These are phyloP conservation scores for Mastomys coucha DNA, from an alignment of 2,113 vertebrate species.

Conservation along the genomic window DNA sequence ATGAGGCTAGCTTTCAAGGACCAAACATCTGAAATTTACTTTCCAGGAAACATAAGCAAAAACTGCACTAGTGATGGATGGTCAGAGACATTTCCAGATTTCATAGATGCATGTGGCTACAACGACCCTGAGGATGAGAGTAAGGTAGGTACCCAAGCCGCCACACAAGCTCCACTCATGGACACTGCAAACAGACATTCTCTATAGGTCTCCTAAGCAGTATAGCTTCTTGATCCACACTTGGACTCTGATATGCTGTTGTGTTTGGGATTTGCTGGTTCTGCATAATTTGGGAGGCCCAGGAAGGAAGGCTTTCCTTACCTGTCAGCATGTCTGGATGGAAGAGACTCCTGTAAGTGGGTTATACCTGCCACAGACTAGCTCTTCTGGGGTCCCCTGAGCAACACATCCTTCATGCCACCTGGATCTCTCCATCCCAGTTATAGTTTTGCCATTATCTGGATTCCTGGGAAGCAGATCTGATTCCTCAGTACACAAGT, in stretches of 20 bases:
- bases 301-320: not conserved
- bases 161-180: too few species aligned
- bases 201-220: too few species aligned
- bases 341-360: not conserved
- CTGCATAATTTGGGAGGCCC: too few species aligned
- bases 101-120: slow-evolving; percentile 89
- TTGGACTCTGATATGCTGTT: not conserved
- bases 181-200: too few species aligned
- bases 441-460: not conserved
- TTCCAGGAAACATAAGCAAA: slow-evolving; percentile 94
- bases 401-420: not conserved
- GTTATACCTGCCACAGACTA: not conserved
- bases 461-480: not conserved
- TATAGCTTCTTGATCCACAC: accelerated
- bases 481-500: not conserved
- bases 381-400: accelerated
- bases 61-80: slow-evolving; percentile 93
- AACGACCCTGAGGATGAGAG: slow-evolving; percentile 80
- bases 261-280: accelerated
- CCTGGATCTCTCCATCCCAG: not conserved
- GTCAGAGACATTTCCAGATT: slow-evolving; percentile 92
- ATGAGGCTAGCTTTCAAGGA: not conserved
- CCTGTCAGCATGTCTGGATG: not conserved
- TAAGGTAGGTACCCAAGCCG: slow-evolving; percentile 80
- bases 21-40: slow-evolving; percentile 62